phyloP scores from a whole-genome alignment of 1,140 invertebrate species.

The Euura saliciscinereae region DNA sequence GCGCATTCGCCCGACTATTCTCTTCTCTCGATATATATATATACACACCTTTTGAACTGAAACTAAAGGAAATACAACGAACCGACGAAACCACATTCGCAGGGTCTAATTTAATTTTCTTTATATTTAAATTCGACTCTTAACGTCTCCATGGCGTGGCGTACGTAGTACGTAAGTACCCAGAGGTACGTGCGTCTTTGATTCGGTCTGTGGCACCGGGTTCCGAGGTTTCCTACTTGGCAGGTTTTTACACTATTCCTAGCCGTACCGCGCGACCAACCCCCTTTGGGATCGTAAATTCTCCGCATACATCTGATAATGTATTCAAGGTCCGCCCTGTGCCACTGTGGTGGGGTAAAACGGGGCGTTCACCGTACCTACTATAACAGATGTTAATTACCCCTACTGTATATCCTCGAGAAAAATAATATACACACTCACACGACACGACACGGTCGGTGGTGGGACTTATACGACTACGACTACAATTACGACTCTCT shows the following conservation, averaged over 20 bases:
- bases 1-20: background rate
- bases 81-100: too few species aligned
- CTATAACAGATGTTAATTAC: constrained; percentile 61
- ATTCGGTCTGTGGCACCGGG: background rate
- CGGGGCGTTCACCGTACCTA: constrained; percentile 52
- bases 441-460: background rate
- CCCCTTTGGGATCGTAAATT: background rate
- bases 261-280: background rate
- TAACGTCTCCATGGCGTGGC: too few species aligned
- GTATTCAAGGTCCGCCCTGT: constrained; percentile 59
- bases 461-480: too few species aligned
- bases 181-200: background rate
- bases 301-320: constrained; percentile 52
- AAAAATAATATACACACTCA: constrained; percentile 21
- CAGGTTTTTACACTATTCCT: background rate
- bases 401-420: constrained; percentile 46
- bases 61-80: too few species aligned
- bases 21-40: too few species aligned
- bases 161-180: too few species aligned
- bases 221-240: background rate
- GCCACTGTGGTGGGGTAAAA: constrained; percentile 49
- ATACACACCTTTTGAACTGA: too few species aligned
- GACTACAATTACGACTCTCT: too few species aligned
- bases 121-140: too few species aligned
- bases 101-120: too few species aligned